A percentile compares a stretch with the other conserved stretches of the same genome.
Conservation (phyloP, 2,888 invertebrate species). For the Limnephilus marmoratus region DNA sequence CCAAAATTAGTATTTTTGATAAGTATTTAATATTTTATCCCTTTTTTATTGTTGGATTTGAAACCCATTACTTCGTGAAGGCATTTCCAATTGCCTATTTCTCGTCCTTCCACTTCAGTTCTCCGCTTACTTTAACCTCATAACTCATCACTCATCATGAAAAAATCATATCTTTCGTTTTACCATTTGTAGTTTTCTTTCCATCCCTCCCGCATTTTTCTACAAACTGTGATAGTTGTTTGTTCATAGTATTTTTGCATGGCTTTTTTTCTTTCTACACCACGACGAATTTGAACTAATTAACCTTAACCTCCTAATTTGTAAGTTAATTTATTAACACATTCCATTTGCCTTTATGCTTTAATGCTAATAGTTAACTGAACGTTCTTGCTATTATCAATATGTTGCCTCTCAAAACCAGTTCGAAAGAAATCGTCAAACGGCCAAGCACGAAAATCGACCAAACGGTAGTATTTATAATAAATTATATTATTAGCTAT, state of each 20-base stretch:
- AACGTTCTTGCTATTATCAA: not conserved
- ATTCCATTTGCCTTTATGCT: not conserved
- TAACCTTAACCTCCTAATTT: no score
- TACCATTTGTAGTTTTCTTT: not conserved
- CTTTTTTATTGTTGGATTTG: not conserved
- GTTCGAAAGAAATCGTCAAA: not conserved
- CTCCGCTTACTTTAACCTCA: not conserved
- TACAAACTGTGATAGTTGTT: not conserved
- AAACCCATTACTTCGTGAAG: not conserved
- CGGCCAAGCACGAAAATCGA: not conserved
- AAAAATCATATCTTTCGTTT: not conserved
- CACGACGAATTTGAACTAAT: not conserved
- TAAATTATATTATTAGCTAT: not conserved
- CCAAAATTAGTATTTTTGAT: no score
- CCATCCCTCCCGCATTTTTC: not conserved
- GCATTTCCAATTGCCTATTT: not conserved
- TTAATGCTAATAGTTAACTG: not conserved
- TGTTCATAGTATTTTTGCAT: not conserved
- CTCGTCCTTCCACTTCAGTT: not conserved
- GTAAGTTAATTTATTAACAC: not conserved
- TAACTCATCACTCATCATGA: not conserved
- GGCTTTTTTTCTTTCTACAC: not conserved
- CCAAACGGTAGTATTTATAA: not conserved
- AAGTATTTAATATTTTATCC: no score
- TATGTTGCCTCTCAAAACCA: not conserved